Evolutionary conservation across 2,113 vertebrate species (phyloP).

Genomic region (Muntiacus muntjak): DNA sequence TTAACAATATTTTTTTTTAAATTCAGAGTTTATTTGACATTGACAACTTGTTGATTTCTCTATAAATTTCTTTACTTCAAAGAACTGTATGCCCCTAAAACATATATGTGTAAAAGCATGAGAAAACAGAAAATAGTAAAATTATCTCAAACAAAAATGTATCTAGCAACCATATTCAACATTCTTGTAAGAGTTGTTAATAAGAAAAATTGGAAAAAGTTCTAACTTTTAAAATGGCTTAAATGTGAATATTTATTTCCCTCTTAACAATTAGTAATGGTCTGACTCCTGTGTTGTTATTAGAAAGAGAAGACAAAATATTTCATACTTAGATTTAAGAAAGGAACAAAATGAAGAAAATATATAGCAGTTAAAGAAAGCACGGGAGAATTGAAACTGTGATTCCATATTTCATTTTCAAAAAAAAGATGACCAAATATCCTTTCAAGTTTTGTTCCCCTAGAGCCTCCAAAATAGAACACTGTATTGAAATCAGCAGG

Average conservation of each 20-base stretch:
- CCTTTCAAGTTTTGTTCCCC: slow-evolving; percentile 67
- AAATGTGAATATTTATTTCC: background rate
- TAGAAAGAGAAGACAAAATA: background rate
- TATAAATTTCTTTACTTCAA: background rate
- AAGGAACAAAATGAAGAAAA: slow-evolving; percentile 21
- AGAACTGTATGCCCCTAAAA: background rate
- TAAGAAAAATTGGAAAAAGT: background rate
- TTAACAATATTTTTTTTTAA: background rate
- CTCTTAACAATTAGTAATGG: background rate
- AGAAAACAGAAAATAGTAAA: background rate
- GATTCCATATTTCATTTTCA: slow-evolving; percentile 39
- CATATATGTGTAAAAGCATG: background rate
- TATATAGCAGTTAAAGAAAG: slow-evolving; percentile 23
- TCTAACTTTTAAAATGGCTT: background rate
- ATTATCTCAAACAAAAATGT: background rate
- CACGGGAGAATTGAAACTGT: background rate
- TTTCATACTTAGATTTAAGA: background rate
- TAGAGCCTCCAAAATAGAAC: slow-evolving; percentile 61
- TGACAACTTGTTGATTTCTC: background rate
- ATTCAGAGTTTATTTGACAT: background rate
- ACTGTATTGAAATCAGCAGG: slow-evolving; percentile 75
- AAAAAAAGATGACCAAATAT: slow-evolving; percentile 7
- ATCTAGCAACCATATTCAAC: background rate
- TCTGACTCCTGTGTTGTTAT: background rate
- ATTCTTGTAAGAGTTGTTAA: background rate